Conservation (phyloP, 1,140 invertebrate genomes). For the Calephelis nemesis region DNA sequence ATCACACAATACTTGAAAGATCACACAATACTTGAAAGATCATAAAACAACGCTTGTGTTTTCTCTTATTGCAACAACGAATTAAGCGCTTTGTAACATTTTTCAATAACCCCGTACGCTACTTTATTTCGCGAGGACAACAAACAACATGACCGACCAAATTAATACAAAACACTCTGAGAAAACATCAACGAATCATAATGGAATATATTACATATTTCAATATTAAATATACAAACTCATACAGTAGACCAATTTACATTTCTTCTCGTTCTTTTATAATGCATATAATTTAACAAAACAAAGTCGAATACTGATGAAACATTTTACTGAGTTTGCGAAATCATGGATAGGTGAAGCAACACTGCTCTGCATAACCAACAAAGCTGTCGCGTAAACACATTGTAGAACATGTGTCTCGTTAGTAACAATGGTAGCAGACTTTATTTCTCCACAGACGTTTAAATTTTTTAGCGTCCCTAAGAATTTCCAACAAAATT, state of each 20-base stretch:
- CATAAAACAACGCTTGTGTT: no score
- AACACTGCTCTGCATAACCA: not conserved
- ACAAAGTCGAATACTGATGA: not conserved
- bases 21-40: no score
- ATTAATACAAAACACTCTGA: not conserved
- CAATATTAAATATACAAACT: conserved; percentile 5
- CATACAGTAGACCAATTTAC: conserved; percentile 1
- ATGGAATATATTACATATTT: conserved; percentile 12
- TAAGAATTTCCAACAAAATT: no score
- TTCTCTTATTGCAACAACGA: no score
- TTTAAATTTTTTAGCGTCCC: no score
- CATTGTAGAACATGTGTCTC: no score
- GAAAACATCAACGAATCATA: not conserved
- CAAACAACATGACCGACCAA: not conserved
- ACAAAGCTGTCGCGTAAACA: not conserved
- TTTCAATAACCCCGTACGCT: no score
- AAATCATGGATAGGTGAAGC: not conserved
- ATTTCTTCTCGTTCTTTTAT: not conserved
- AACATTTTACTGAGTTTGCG: not conserved
- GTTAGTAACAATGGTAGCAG: no score
- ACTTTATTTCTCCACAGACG: no score
- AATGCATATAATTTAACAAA: conserved; percentile 4
- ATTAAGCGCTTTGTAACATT: no score
- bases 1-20: no score
- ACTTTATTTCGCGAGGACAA: no score